These are phyloP conservation scores for Neodiprion pinetum DNA, from an alignment of 1,140 invertebrate species.

Conservation along the genomic window DNA sequence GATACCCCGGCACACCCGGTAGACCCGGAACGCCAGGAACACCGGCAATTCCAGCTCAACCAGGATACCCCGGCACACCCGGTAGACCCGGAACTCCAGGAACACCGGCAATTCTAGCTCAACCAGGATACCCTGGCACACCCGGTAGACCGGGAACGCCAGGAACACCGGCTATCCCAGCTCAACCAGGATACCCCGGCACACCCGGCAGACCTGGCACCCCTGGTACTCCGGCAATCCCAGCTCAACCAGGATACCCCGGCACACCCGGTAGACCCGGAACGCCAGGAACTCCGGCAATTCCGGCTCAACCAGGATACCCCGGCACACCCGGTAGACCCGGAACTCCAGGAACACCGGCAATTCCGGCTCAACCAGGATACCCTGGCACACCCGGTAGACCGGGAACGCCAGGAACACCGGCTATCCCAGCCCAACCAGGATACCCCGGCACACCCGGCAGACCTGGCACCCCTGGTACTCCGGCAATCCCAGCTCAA, in stretches of 20 bases:
- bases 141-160: conserved; percentile 37
- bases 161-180: conserved; percentile 13
- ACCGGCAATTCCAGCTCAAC: not conserved
- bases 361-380: no score
- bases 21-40: rapidly evolving
- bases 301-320: no score
- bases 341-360: rapidly evolving
- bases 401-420: not conserved
- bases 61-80: conserved; percentile 11
- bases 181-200: no score
- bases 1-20: no score
- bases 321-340: no score
- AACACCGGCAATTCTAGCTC: conserved; percentile 24
- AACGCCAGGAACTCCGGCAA: no score
- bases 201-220: no score
- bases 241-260: no score
- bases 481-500: conserved; percentile 44
- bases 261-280: no score
- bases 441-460: conserved; percentile 33
- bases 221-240: no score
- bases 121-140: not conserved
- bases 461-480: conserved; percentile 40
- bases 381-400: no score
- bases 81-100: conserved; percentile 46
- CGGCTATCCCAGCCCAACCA: conserved; percentile 53